Evolutionary conservation across 2,797 vertebrate genomes (phyloP).

Genomic region (Buceros bicornis): DNA sequence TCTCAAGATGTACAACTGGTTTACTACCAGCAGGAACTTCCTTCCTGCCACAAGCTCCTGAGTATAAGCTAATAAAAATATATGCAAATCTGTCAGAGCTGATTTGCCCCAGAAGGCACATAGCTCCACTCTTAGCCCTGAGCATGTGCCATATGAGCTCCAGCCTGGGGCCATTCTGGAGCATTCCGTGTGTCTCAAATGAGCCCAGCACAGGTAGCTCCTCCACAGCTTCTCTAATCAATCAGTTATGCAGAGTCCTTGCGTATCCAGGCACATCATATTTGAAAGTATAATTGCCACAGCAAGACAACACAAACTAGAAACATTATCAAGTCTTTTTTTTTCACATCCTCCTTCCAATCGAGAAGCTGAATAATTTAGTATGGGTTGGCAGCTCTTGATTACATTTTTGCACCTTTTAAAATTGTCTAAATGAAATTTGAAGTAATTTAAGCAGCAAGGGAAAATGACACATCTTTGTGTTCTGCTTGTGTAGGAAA

Average conservation of each 20-base stretch:
- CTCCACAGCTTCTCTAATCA: conserved; percentile 2
- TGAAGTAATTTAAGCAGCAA: conserved; percentile 2
- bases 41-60: background rate
- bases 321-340: conserved; percentile 30
- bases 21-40: background rate
- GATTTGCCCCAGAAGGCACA: background rate
- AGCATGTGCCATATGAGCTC: background rate
- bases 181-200: background rate
- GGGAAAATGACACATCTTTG: background rate
- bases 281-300: conserved; percentile 71
- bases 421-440: conserved; percentile 19
- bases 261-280: background rate
- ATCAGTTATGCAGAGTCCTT: background rate
- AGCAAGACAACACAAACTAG: conserved; percentile 64
- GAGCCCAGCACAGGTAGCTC: conserved; percentile 21
- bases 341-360: background rate
- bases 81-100: background rate
- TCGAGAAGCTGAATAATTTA: conserved; percentile 44
- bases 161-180: background rate
- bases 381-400: conserved; percentile 23
- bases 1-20: background rate
- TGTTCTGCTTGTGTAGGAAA: background rate
- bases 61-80: background rate
- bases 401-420: conserved; percentile 55
- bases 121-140: background rate